Conservation (phyloP, 2,113 vertebrate genomes). For the Hyla sarda region DNA sequence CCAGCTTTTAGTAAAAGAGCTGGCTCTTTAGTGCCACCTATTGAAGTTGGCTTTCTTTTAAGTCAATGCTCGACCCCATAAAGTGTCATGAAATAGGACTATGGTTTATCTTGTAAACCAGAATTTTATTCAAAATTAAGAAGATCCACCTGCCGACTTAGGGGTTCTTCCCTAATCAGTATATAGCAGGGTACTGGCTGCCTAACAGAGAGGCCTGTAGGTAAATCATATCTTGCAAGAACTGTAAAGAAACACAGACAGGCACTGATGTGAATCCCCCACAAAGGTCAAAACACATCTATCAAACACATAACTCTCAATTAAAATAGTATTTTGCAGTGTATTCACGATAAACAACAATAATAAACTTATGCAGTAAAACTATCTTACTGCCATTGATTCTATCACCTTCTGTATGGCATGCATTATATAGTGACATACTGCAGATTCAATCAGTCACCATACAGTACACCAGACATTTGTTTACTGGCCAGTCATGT, state of each 20-base stretch:
- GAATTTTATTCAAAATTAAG: too few relatives aligned
- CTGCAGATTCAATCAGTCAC: slow-evolving; percentile 62
- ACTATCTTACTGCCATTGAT: slow-evolving; percentile 19
- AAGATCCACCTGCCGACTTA: too few relatives aligned
- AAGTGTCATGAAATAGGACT: too few relatives aligned
- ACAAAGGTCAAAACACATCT: neutral
- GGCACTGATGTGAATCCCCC: neutral
- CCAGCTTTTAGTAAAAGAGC: too few relatives aligned
- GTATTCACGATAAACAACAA: neutral
- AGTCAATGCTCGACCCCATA: too few relatives aligned
- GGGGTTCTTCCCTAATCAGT: too few relatives aligned
- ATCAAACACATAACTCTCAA: neutral
- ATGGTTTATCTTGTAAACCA: too few relatives aligned
- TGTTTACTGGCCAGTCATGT: slow-evolving; percentile 71
- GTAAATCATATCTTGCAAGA: neutral
- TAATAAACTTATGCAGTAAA: neutral
- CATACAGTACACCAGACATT: slow-evolving; percentile 67
- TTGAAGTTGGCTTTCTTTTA: too few relatives aligned
- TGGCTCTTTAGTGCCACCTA: too few relatives aligned
- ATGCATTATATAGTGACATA: slow-evolving; percentile 64
- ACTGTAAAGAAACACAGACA: neutral
- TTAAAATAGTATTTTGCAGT: neutral
- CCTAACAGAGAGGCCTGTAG: neutral
- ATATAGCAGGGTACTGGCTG: too few relatives aligned
- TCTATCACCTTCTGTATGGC: slow-evolving; percentile 6